These are phyloP conservation scores for Harmothoe impar DNA, from an alignment of 2,888 invertebrate genomes.

Conservation along the genomic window DNA sequence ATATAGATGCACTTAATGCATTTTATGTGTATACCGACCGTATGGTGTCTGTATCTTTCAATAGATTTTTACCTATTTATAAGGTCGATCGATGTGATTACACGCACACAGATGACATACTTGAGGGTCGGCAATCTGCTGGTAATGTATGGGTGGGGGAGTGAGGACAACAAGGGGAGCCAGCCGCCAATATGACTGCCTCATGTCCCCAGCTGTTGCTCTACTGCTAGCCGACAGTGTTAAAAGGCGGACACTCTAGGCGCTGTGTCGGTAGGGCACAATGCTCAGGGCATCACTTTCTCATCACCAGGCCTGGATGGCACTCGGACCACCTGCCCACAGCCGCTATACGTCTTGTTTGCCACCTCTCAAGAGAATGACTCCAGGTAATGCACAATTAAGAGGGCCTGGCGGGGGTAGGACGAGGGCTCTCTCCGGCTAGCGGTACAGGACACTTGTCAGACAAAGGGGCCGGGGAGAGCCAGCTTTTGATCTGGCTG, in stretches of 20 bases:
- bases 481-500: background rate
- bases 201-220: background rate
- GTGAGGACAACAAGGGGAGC: background rate
- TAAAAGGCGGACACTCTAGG: background rate
- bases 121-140: background rate
- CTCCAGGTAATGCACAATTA: conserved; percentile 46
- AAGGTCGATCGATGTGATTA: background rate
- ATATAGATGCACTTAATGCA: no score
- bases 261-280: background rate
- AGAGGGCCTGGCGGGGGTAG: conserved; percentile 4
- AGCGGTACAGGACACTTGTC: background rate
- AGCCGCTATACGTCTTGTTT: conserved; percentile 1
- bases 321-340: conserved; percentile 49
- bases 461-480: background rate
- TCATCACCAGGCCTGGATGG: conserved; percentile 1
- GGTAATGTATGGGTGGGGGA: background rate
- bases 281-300: conserved; percentile 37
- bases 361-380: conserved; percentile 37
- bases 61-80: no score
- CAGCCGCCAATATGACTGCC: background rate
- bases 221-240: background rate
- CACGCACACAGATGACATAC: no score
- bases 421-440: background rate
- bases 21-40: no score
- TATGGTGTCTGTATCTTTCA: no score